Conservation (phyloP, 2,113 vertebrate genomes). For the Prietella phreatophila region DNA sequence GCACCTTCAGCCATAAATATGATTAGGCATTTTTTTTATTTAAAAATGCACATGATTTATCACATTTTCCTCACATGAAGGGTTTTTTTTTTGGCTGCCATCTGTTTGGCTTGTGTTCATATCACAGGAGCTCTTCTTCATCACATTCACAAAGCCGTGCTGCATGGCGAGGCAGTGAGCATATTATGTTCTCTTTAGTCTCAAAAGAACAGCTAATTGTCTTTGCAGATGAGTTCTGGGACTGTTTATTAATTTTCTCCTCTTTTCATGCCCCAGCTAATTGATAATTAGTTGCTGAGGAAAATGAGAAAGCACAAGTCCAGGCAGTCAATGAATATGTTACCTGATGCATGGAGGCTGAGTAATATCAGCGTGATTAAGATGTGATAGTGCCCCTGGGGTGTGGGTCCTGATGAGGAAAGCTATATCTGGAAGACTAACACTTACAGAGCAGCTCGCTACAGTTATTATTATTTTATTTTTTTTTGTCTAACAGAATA, state of each 20-base stretch:
- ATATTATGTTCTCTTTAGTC: slow-evolving; percentile 40
- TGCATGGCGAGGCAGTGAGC: slow-evolving; percentile 10
- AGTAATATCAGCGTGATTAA: slow-evolving; percentile 36
- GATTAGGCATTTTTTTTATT: neutral
- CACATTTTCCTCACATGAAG: slow-evolving; percentile 3
- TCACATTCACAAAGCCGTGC: slow-evolving; percentile 14
- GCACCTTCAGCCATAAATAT: neutral
- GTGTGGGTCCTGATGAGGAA: slow-evolving; percentile 35
- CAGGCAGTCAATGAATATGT: slow-evolving; percentile 33
- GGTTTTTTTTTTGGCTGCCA: neutral
- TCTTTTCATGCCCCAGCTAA: slow-evolving; percentile 36
- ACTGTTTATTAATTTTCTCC: slow-evolving; percentile 46
- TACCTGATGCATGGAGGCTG: slow-evolving; percentile 46
- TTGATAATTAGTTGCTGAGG: slow-evolving; percentile 53
- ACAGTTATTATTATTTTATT: neutral
- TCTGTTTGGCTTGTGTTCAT: slow-evolving; percentile 5
- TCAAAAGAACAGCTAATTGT: slow-evolving; percentile 47
- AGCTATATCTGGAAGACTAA: neutral
- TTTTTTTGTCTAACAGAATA: neutral
- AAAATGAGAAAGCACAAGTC: slow-evolving; percentile 36
- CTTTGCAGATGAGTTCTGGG: slow-evolving; percentile 32
- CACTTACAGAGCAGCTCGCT: neutral
- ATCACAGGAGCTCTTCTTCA: neutral
- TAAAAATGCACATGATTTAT: neutral
- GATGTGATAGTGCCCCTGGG: slow-evolving; percentile 36